Percentiles rank a stretch among this genome's conserved stretches.
Evolutionary conservation across 2,113 vertebrate genomes (phyloP).

Genomic region (Istiophorus platypterus): DNA sequence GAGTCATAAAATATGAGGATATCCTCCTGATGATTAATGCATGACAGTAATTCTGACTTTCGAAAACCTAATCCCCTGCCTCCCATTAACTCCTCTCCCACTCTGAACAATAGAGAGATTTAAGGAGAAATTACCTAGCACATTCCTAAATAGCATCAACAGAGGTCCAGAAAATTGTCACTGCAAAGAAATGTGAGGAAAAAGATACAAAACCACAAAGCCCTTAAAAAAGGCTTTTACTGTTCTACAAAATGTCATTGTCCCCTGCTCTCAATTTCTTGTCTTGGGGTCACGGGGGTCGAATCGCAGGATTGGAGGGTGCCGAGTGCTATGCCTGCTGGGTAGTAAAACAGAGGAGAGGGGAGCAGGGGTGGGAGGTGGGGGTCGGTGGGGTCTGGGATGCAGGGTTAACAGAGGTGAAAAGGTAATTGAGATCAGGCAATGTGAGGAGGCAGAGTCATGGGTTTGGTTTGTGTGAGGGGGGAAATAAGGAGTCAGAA

Average conservation of each 20-base stretch:
- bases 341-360: slow-evolving; percentile 71
- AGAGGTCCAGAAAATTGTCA: background rate
- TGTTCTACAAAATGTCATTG: slow-evolving; percentile 59
- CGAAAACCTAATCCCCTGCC: background rate
- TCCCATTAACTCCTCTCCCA: background rate
- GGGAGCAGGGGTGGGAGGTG: slow-evolving; percentile 46
- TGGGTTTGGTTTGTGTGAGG: slow-evolving; percentile 51
- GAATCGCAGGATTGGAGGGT: slow-evolving; percentile 69
- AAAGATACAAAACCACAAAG: background rate
- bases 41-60: background rate
- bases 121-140: background rate
- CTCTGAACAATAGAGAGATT: background rate
- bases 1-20: slow-evolving; percentile 44
- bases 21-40: background rate
- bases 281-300: slow-evolving; percentile 66
- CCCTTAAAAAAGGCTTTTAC: background rate
- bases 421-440: slow-evolving; percentile 79
- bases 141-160: background rate
- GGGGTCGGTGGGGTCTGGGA: slow-evolving; percentile 55
- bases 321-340: slow-evolving; percentile 82
- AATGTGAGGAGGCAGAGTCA: slow-evolving; percentile 51
- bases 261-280: slow-evolving; percentile 28
- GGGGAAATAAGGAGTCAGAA: slow-evolving; percentile 25
- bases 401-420: slow-evolving; percentile 73
- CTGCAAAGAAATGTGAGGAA: background rate